Percentiles rank a stretch among this genome's conserved stretches.
phyloP scores from a whole-genome alignment of 2,888 invertebrate genomes.

The Lathronympha strigana region DNA sequence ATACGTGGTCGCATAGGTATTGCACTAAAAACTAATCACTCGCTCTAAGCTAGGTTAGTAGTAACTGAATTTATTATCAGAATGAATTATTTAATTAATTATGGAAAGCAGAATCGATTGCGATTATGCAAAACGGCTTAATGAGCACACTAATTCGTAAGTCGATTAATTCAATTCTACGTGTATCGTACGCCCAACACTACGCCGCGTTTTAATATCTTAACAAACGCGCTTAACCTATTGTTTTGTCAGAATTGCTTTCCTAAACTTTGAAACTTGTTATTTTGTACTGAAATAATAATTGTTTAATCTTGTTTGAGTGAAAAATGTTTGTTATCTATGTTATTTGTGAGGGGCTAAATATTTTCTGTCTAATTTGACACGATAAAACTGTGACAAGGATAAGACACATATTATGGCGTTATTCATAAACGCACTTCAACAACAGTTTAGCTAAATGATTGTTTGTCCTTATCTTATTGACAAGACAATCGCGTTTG shows the following conservation, averaged over 20 bases:
- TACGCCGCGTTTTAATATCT: slow-evolving; percentile 31
- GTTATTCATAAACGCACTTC: no score
- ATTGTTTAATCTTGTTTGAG: slow-evolving; percentile 20
- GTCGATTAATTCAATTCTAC: slow-evolving; percentile 16
- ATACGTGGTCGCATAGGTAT: no score
- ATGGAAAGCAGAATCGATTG: slow-evolving; percentile 16
- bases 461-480: no score
- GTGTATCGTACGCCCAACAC: background rate
- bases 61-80: background rate
- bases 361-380: background rate
- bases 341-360: background rate
- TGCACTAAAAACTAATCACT: background rate
- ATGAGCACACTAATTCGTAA: slow-evolving; percentile 10
- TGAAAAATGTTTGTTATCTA: background rate
- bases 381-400: background rate
- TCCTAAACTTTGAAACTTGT: slow-evolving; percentile 24
- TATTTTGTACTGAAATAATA: slow-evolving; percentile 17
- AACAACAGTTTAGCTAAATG: no score
- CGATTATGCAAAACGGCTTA: slow-evolving; percentile 35
- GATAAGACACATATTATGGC: no score
- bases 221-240: slow-evolving; percentile 23
- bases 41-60: background rate
- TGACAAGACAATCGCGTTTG: no score
- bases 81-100: background rate
- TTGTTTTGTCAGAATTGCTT: slow-evolving; percentile 29